Base-by-base conservation (phyloP, 2,113 vertebrate species). In the Aleadryas rufinucha region DNA sequence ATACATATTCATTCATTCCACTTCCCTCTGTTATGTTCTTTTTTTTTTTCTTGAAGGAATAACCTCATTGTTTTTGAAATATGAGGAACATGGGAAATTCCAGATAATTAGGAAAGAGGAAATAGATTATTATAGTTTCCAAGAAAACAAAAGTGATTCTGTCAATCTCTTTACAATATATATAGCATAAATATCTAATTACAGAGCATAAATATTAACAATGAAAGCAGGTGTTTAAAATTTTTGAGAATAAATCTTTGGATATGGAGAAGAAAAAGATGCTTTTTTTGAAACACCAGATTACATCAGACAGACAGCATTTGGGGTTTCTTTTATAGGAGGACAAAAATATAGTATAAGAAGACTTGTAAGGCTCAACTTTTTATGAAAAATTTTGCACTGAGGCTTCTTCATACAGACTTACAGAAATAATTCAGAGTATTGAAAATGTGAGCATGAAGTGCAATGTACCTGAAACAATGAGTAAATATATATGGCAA, bases 21-120 rank as follows among this genome's bases (percentile, higher is more conserved):
- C 23, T 75, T 93, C 18, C 18, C 16, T 52, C 26, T 56, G 21
- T 42, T 68, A 53, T 16, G 33, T 30, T 37, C 1, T 45, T 27
- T 72, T 60, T 81, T 69, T 69, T 90, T 77, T 65, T 39, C 42
- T 61, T 69, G 65, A 93, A 77, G 27, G 30, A 90, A 63, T 79
- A 57, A 72, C 8, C 50, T 69, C 79, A 89, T 85, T 80, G 77
- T 61, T 91, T 94, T 91, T 93, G 27, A 96, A 83, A 87, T 76
- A 91, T 54, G 45, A 93, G 45, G 16, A 90, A 77, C n/a, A 66
- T 39, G 66, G 49, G 35, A 53, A 94, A 92, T 77, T 90, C 68
- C 47, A 86, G 24, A 66, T 74, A 86, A 74, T 92, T 63, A 90
- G 35, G 85, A 72, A 83, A 80, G 27, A 33, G 23, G 9, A 93